Evolutionary conservation across 1,140 invertebrate species (phyloP).

Genomic region (Odontomachus brunneus): DNA sequence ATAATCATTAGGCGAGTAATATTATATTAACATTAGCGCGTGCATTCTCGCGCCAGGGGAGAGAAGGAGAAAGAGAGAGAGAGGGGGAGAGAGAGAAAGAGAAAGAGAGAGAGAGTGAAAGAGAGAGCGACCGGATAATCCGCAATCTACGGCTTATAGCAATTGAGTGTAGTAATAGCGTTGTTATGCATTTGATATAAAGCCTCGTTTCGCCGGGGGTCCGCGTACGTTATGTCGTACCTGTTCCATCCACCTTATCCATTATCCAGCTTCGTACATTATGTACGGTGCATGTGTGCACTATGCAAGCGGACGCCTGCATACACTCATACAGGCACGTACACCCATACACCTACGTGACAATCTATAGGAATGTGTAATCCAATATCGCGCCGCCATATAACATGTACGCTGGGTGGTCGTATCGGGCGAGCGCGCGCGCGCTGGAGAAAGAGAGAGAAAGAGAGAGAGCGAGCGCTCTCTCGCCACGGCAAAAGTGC

Average conservation of each 20-base stretch:
- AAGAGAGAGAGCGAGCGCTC: not conserved
- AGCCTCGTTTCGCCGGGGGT: slow-evolving; percentile 68
- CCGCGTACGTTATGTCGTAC: slow-evolving; percentile 65
- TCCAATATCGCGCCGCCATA: slow-evolving; percentile 30
- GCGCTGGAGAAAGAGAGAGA: not conserved
- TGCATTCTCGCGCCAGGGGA: slow-evolving; percentile 7
- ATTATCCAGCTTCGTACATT: slow-evolving; percentile 61
- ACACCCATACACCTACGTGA: slow-evolving; percentile 11
- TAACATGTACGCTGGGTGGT: slow-evolving; percentile 29
- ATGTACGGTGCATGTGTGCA: slow-evolving; percentile 42
- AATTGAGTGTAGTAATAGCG: slow-evolving; percentile 74
- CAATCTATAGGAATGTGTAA: slow-evolving; percentile 57
- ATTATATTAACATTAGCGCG: slow-evolving; percentile 71
- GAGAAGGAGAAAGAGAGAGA: not conserved
- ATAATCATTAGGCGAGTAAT: slow-evolving; percentile 77
- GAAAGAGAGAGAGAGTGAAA: not conserved
- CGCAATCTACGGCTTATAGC: slow-evolving; percentile 77
- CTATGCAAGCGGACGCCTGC: slow-evolving; percentile 4
- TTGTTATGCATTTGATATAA: slow-evolving; percentile 79
- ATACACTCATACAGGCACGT: not conserved
- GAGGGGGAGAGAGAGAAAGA: too few relatives aligned
- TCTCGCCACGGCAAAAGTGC: slow-evolving; percentile 35
- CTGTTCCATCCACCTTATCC: slow-evolving; percentile 62
- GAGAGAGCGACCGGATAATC: slow-evolving; percentile 52
- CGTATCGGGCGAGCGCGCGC: not conserved